Conservation (phyloP, 2,113 vertebrate species). For the Anguilla rostrata region DNA sequence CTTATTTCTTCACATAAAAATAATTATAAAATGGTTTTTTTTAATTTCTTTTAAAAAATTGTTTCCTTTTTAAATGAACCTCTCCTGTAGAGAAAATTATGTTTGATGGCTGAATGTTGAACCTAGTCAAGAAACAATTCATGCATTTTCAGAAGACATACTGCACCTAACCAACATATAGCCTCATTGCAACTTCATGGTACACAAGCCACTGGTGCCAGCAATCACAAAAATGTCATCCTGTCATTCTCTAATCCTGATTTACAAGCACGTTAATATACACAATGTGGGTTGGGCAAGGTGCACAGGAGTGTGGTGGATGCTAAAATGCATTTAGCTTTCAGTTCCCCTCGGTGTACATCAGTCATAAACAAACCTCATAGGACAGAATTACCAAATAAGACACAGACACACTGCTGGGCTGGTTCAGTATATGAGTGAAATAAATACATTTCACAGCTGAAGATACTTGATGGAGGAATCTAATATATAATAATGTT, state of each 20-base stretch:
- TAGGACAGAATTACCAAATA: not conserved
- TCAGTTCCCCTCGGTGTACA: not conserved
- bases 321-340: not conserved
- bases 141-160: too few relatives aligned
- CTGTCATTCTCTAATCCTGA: not conserved
- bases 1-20: not conserved
- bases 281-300: not conserved
- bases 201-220: not conserved
- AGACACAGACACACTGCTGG: constrained; percentile 16
- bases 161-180: too few relatives aligned
- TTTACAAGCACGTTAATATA: constrained; percentile 5
- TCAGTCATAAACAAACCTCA: not conserved
- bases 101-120: not conserved
- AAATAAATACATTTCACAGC: too few relatives aligned
- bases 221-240: not conserved
- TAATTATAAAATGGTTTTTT: not conserved
- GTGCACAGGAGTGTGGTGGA: constrained; percentile 18
- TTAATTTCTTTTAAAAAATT: too few relatives aligned
- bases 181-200: too few relatives aligned
- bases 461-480: too few relatives aligned
- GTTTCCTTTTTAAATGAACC: not conserved
- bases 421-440: too few relatives aligned
- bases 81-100: not conserved
- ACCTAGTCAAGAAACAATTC: not conserved
- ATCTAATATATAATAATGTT: too few relatives aligned